Evolutionary conservation across 2,797 vertebrate species (phyloP).

Genomic region (Myripristis jacobus): DNA sequence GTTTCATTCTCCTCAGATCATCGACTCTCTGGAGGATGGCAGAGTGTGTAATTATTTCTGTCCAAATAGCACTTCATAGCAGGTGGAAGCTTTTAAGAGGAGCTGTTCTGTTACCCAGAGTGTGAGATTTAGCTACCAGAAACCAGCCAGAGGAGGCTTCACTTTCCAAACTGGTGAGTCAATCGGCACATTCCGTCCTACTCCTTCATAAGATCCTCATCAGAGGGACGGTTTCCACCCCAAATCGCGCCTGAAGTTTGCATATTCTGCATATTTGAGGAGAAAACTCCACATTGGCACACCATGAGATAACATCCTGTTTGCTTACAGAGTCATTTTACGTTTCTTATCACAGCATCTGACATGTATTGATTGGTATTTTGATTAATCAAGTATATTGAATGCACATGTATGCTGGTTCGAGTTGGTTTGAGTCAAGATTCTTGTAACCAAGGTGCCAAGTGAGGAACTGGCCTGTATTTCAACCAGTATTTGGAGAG

Average conservation of each 20-base stretch:
- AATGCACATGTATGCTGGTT: too few species aligned
- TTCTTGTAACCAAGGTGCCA: too few species aligned
- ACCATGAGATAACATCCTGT: not conserved
- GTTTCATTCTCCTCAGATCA: conserved; percentile 13
- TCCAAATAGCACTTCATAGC: conserved; percentile 39
- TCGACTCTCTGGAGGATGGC: conserved; percentile 22
- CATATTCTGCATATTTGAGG: not conserved
- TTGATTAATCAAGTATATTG: not conserved
- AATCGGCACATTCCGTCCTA: conserved; percentile 30
- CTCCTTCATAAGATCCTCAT: not conserved
- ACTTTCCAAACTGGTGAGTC: conserved; percentile 17
- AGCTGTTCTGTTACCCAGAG: conserved; percentile 13
- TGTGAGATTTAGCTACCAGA: conserved; percentile 12
- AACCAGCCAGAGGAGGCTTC: conserved; percentile 32
- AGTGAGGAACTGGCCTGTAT: too few species aligned
- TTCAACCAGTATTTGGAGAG: too few species aligned
- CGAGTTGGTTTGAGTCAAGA: too few species aligned
- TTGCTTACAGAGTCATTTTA: not conserved
- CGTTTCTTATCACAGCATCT: not conserved
- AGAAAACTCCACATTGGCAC: not conserved
- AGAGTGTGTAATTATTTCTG: conserved; percentile 45
- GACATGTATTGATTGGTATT: not conserved
- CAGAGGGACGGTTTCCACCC: not conserved
- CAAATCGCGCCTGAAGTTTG: too few species aligned
- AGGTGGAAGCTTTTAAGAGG: conserved; percentile 65